phyloP scores from a whole-genome alignment of 2,797 vertebrate species.

The Pachyuromys duprasi region DNA sequence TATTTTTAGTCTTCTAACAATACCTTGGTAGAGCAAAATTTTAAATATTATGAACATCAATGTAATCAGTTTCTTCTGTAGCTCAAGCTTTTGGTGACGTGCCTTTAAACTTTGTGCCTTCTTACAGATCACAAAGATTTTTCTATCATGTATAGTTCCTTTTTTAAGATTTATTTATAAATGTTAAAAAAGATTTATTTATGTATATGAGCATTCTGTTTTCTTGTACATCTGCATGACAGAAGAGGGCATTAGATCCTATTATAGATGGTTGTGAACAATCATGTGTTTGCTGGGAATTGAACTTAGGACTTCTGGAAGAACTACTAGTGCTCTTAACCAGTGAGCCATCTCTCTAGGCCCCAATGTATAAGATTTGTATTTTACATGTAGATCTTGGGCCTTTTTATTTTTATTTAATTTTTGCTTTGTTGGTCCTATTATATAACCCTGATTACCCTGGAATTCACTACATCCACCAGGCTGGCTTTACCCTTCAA shows the following conservation, averaged over 20 bases:
- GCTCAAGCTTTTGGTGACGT: background rate
- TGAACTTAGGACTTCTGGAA: too few relatives aligned
- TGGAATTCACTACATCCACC: background rate
- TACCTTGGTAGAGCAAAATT: slow-evolving; percentile 15
- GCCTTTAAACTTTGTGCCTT: background rate
- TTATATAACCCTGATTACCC: background rate
- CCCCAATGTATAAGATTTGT: background rate
- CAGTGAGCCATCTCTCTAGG: too few relatives aligned
- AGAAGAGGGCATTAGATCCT: too few relatives aligned
- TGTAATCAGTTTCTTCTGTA: slow-evolving; percentile 29
- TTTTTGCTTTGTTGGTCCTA: background rate
- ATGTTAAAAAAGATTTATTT: too few relatives aligned
- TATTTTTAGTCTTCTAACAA: slow-evolving; percentile 14
- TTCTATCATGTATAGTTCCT: background rate
- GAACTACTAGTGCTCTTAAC: too few relatives aligned
- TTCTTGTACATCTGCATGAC: too few relatives aligned
- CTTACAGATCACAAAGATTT: slow-evolving; percentile 22
- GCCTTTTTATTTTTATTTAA: background rate
- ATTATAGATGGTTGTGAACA: too few relatives aligned
- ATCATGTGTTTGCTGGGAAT: too few relatives aligned
- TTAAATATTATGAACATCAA: slow-evolving; percentile 32
- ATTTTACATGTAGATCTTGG: background rate
- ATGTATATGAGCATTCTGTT: too few relatives aligned
- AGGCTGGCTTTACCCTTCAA: background rate
- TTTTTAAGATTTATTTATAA: too few relatives aligned